These are phyloP conservation scores for Loriculus beryllinus DNA, from an alignment of 2,797 vertebrate species.

Conservation along the genomic window DNA sequence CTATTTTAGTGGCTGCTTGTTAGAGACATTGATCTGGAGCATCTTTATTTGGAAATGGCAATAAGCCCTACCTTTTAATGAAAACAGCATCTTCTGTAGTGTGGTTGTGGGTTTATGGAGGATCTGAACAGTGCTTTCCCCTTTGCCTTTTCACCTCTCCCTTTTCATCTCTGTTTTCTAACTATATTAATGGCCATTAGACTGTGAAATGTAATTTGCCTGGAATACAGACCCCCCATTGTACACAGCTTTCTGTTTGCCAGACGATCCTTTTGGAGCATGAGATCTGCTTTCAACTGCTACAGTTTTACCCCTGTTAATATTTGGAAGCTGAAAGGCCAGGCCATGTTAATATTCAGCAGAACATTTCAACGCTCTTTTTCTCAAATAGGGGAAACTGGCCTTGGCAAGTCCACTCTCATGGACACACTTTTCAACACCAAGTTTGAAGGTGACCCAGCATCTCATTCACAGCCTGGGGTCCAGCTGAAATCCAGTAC, in stretches of 20 bases:
- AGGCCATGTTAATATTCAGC: background rate
- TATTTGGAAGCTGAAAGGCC: background rate
- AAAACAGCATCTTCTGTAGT: background rate
- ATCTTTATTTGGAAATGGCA: slow-evolving; percentile 7
- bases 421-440: slow-evolving; percentile 99
- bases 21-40: background rate
- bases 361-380: background rate
- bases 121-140: background rate
- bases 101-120: background rate
- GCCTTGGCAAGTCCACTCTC: slow-evolving; percentile 95
- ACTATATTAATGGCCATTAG: slow-evolving; percentile 26
- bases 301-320: slow-evolving; percentile 40
- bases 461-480: slow-evolving; percentile 91
- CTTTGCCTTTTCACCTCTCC: slow-evolving; percentile 23
- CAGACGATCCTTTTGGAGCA: slow-evolving; percentile 16
- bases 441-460: slow-evolving; percentile 94
- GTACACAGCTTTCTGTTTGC: slow-evolving; percentile 43
- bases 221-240: slow-evolving; percentile 35
- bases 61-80: background rate
- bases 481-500: slow-evolving; percentile 94
- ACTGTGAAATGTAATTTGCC: slow-evolving; percentile 56
- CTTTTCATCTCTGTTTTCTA: slow-evolving; percentile 45
- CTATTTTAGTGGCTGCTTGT: background rate
- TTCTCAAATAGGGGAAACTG: slow-evolving; percentile 87
- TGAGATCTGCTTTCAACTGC: slow-evolving; percentile 35